These are phyloP conservation scores for Lethrus apterus DNA, from an alignment of 1,140 invertebrate species.

Conservation along the genomic window DNA sequence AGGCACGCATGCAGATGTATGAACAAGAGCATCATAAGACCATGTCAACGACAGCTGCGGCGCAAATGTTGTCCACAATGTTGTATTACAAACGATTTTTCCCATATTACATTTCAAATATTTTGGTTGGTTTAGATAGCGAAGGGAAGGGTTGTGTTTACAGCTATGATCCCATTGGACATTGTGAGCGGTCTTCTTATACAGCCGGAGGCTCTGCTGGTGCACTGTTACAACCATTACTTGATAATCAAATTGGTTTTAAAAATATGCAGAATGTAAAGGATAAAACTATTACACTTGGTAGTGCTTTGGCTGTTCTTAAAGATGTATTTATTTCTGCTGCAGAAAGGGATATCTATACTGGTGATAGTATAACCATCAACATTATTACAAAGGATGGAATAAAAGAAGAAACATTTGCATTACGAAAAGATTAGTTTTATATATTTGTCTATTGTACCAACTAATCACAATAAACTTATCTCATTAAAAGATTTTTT, in stretches of 20 bases:
- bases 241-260: conserved; percentile 85
- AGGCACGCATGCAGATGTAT: conserved; percentile 90
- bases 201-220: conserved; percentile 79
- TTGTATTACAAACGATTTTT: conserved; percentile 97
- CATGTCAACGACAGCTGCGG: conserved; percentile 87
- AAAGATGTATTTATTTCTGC: conserved; percentile 97
- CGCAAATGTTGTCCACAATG: conserved; percentile 93
- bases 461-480: too few relatives aligned
- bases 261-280: conserved; percentile 73
- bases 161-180: conserved; percentile 95
- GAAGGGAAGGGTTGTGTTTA: conserved; percentile 91
- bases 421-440: conserved; percentile 71
- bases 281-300: conserved; percentile 59
- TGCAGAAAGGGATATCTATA: conserved; percentile 94
- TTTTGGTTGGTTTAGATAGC: conserved; percentile 82
- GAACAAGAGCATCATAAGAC: conserved; percentile 89
- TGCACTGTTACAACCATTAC: conserved; percentile 70
- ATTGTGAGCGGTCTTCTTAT: conserved; percentile 74
- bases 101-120: conserved; percentile 95
- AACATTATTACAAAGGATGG: conserved; percentile 88
- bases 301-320: conserved; percentile 75
- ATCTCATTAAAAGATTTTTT: too few relatives aligned
- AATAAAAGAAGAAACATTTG: conserved; percentile 60
- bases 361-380: conserved; percentile 86
- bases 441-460: too few relatives aligned